A percentile compares a stretch with the other conserved stretches of the same genome.
phyloP scores from a whole-genome alignment of 2,797 vertebrate genomes.

The Cirrhinus molitorella region DNA sequence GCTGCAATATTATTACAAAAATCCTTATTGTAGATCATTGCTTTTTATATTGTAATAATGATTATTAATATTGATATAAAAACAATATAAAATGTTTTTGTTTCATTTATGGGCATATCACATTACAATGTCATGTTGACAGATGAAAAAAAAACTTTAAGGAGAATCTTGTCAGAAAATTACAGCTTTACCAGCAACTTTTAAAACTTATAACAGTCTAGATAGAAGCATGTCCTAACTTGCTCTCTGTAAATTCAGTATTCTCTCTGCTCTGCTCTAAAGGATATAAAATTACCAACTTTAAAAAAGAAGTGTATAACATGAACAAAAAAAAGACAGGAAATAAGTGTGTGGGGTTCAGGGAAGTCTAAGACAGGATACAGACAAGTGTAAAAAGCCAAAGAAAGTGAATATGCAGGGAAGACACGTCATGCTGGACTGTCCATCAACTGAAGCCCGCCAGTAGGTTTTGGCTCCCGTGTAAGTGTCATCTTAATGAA shows the following conservation, averaged over 20 bases:
- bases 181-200: not conserved
- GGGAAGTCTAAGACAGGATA: not conserved
- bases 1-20: too few relatives aligned
- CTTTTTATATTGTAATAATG: too few relatives aligned
- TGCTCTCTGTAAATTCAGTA: not conserved
- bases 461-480: constrained; percentile 43
- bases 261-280: not conserved
- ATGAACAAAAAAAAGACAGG: constrained; percentile 4
- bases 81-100: too few relatives aligned
- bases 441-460: constrained; percentile 35
- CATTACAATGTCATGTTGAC: not conserved
- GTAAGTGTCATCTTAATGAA: constrained; percentile 46
- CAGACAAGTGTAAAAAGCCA: not conserved
- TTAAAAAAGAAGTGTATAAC: not conserved
- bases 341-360: not conserved
- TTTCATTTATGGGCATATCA: too few relatives aligned
- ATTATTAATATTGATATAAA: too few relatives aligned
- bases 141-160: not conserved
- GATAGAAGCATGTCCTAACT: not conserved
- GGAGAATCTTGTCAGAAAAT: not conserved
- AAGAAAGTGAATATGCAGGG: constrained; percentile 3
- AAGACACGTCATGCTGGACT: constrained; percentile 3
- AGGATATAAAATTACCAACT: constrained; percentile 29
- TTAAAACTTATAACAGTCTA: not conserved
- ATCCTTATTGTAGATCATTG: too few relatives aligned